These are phyloP conservation scores for Fundulus diaphanus DNA, from an alignment of 2,797 vertebrate genomes.

Conservation along the genomic window DNA sequence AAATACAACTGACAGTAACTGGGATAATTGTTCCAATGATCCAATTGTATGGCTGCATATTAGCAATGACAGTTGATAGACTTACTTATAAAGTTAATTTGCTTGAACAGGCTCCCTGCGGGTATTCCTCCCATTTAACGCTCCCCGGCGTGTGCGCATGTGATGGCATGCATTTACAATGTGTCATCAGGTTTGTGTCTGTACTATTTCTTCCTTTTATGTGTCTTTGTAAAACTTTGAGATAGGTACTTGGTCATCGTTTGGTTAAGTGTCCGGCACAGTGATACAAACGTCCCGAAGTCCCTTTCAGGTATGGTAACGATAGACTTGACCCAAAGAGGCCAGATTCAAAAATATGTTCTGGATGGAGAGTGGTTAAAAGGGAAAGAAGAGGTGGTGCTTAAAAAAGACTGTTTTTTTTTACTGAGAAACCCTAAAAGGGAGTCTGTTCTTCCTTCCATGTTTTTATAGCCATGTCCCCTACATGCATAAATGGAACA, in stretches of 20 bases:
- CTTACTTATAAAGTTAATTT: conserved; percentile 68
- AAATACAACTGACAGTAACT: conserved; percentile 55
- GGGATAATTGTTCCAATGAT: conserved; percentile 68
- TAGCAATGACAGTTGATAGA: conserved; percentile 64
- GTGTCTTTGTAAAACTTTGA: not conserved
- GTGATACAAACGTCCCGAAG: conserved; percentile 14
- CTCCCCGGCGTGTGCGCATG: conserved; percentile 8
- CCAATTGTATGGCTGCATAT: conserved; percentile 57
- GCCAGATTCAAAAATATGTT: conserved; percentile 28
- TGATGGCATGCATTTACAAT: conserved; percentile 25
- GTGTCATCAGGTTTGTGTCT: conserved; percentile 14
- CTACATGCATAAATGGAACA: conserved; percentile 59
- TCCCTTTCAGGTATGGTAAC: not conserved
- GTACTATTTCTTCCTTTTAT: not conserved
- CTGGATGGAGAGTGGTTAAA: not conserved
- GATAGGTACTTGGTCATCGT: not conserved
- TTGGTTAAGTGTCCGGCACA: not conserved
- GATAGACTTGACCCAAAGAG: conserved; percentile 19
- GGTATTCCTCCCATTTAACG: conserved; percentile 59
- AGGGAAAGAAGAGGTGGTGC: conserved; percentile 35
- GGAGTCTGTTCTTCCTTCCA: conserved; percentile 41
- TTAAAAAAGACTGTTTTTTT: conserved; percentile 42
- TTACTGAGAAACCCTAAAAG: conserved; percentile 42
- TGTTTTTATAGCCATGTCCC: conserved; percentile 34
- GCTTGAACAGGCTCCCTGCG: conserved; percentile 59